Conservation (phyloP, 2,797 vertebrate species). For the Helarctos malayanus region DNA sequence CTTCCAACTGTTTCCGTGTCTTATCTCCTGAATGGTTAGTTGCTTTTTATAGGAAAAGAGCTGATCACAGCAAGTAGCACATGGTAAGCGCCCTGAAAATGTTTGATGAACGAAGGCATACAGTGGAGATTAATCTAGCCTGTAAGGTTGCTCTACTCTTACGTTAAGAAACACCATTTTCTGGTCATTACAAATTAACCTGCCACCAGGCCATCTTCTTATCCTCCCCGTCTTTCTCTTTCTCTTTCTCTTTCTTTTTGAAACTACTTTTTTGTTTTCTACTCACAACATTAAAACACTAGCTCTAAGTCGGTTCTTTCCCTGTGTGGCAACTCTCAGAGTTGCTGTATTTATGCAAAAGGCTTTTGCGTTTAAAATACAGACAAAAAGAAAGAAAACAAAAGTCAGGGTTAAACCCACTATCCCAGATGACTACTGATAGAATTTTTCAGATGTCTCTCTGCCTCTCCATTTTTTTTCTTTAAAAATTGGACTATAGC, state of each 20-base stretch:
- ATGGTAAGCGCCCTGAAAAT: not conserved
- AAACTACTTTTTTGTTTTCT: slow-evolving; percentile 37
- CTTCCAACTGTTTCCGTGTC: not conserved
- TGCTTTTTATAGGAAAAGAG: not conserved
- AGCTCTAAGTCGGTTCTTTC: not conserved
- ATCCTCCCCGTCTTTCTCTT: not conserved
- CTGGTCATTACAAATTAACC: not conserved
- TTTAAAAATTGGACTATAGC: not conserved
- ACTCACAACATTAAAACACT: not conserved
- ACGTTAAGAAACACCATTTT: not conserved
- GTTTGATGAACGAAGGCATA: not conserved
- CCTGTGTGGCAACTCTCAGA: not conserved
- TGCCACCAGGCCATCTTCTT: not conserved
- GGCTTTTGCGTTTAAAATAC: not conserved
- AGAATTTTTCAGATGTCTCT: not conserved
- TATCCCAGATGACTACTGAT: not conserved
- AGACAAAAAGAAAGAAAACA: not conserved
- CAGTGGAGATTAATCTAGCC: too few species aligned
- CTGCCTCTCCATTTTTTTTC: not conserved
- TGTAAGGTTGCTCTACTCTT: not conserved
- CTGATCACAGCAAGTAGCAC: accelerated
- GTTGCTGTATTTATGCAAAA: not conserved
- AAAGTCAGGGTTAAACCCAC: not conserved
- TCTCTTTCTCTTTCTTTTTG: not conserved
- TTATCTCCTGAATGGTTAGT: too few species aligned